phyloP scores from a whole-genome alignment of 2,113 vertebrate species.

The Entelurus aequoreus region DNA sequence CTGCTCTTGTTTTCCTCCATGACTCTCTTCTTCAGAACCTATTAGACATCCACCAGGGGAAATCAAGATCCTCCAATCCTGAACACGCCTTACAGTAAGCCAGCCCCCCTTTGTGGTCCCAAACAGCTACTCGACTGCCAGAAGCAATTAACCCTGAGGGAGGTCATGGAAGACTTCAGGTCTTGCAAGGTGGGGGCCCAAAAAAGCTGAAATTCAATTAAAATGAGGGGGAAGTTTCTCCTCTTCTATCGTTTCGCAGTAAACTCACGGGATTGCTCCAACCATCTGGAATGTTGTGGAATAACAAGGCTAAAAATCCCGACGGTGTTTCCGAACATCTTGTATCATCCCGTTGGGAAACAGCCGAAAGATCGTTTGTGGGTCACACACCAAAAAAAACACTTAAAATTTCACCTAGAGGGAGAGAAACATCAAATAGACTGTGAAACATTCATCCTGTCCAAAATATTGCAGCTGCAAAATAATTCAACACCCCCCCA shows the following conservation, averaged over 20 bases:
- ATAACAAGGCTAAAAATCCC: slow-evolving; percentile 6
- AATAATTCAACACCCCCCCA: slow-evolving; percentile 1
- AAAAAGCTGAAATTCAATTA: slow-evolving; percentile 43
- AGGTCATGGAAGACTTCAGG: slow-evolving; percentile 47
- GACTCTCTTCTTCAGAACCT: neutral
- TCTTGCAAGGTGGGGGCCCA: slow-evolving; percentile 35
- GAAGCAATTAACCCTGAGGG: slow-evolving; percentile 44
- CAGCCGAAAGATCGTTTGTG: slow-evolving; percentile 10
- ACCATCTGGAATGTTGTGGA: slow-evolving; percentile 51
- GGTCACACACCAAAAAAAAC: neutral
- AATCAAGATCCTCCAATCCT: slow-evolving; percentile 5
- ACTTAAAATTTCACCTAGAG: neutral
- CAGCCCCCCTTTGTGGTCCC: neutral
- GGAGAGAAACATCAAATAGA: neutral
- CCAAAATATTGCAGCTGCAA: slow-evolving; percentile 10
- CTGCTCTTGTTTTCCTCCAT: slow-evolving; percentile 8
- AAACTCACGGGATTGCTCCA: slow-evolving; percentile 23
- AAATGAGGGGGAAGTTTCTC: slow-evolving; percentile 21
- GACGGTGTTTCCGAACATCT: slow-evolving; percentile 11
- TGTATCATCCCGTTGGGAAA: slow-evolving; percentile 15
- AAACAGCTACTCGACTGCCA: slow-evolving; percentile 37
- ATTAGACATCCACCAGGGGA: neutral
- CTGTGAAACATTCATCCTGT: slow-evolving; percentile 1
- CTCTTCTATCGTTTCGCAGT: slow-evolving; percentile 27
- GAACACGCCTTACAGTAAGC: neutral